These are phyloP conservation scores for Coccyzus lansbergi DNA, from an alignment of 2,797 vertebrate species.

Conservation along the genomic window DNA sequence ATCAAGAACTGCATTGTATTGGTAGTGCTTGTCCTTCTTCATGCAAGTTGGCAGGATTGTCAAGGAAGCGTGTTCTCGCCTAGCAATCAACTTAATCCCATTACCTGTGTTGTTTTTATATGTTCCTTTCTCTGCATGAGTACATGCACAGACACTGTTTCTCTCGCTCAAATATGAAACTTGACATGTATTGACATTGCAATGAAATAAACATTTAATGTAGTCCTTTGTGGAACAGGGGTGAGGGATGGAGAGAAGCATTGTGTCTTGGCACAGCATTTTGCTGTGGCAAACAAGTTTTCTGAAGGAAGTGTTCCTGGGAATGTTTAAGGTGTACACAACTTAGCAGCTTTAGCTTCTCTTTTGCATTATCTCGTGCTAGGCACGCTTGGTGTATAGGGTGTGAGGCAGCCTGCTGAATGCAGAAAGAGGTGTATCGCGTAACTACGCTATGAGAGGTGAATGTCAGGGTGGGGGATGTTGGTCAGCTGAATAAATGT, in stretches of 20 bases:
- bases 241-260: neutral
- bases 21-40: neutral
- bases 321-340: rapidly evolving
- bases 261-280: neutral
- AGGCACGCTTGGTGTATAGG: neutral
- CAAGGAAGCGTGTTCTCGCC: neutral
- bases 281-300: neutral
- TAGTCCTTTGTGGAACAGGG: neutral
- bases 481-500: neutral
- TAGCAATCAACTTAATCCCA: neutral
- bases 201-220: neutral
- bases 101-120: neutral
- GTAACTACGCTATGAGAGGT: neutral
- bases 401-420: neutral
- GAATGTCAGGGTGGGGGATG: neutral
- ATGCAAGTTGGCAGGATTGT: neutral
- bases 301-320: neutral
- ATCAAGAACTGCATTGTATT: neutral
- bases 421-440: rapidly evolving
- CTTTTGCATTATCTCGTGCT: neutral
- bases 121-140: neutral
- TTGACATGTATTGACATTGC: neutral
- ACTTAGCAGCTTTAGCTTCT: neutral
- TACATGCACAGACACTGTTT: neutral
- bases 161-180: neutral